Base-by-base conservation (phyloP, 2,888 invertebrate species). In the Sphaeridia pumilis region DNA sequence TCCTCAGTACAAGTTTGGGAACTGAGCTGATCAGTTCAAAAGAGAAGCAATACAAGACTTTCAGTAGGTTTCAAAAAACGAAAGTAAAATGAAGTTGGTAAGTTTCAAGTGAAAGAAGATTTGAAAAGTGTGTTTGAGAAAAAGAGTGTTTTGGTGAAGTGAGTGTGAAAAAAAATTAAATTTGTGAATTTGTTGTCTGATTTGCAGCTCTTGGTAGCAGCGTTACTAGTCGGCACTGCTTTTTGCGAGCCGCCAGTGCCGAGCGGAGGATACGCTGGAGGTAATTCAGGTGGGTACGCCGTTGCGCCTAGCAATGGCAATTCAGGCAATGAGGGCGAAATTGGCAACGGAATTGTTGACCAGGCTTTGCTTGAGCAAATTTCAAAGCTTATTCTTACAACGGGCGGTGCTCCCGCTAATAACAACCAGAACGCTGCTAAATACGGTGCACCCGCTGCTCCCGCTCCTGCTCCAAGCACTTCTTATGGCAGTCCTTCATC, bases 291-390 rank as follows among this genome's bases (percentile, higher is more conserved):
- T 27, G 53, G 53, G 14, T 31, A 31, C 21, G 10, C 10, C 2
- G 48, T 35, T 26, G 34, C 48, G 1, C 45, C 27, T n/a, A 25
- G 49, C 2, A 21, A 34, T 7, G 41, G 45, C 20, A 34, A 34
- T 36, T 36, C 48, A 20, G 46, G 51, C 14, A 54, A 57, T 31
- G 57, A 57, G 31, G 57, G 57, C n/a, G 49, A 47, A 35, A 54
- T 57, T 35, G 57, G 54, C 17, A 46, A 46, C 36, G 54, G 54
- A 26, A 46, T 57, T 27, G 50, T 57, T 3, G 57, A 57, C 44
- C 51, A 54, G 25, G 54, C 47, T n/a, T 44, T 57, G n/a, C 42
- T 57, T 3, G 38, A 50, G n/a, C 54, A 57, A 52, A 51, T 57
- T 24, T 43, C 54, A 28, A 45, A 51, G 49, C 41, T 52, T 46